Conservation (phyloP, 1,140 invertebrate genomes). For the Cyrtorhinus lividipennis region DNA sequence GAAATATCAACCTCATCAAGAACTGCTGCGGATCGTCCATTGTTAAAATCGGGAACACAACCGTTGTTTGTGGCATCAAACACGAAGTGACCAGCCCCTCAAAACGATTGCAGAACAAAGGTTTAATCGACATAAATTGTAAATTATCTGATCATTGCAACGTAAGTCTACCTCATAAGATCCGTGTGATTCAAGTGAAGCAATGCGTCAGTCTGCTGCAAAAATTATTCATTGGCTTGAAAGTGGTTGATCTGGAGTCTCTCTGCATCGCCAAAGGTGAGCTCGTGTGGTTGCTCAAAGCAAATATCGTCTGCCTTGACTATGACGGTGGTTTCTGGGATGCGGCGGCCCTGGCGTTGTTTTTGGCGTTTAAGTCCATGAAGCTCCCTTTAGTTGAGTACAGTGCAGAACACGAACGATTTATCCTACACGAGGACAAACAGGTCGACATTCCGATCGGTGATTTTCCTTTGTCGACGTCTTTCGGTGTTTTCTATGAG, state of each 20-base stretch:
- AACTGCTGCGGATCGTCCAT: constrained; percentile 57
- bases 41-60: constrained; percentile 53
- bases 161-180: not conserved
- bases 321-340: constrained; percentile 70
- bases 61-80: constrained; percentile 64
- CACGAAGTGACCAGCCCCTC: constrained; percentile 48
- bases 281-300: constrained; percentile 64
- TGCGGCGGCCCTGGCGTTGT: constrained; percentile 53
- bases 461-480: not conserved
- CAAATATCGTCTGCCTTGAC: constrained; percentile 63
- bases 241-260: constrained; percentile 46
- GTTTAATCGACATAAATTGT: constrained; percentile 57
- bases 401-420: not conserved
- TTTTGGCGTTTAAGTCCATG: constrained; percentile 53
- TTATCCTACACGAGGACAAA: not conserved
- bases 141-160: constrained; percentile 12
- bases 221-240: constrained; percentile 51
- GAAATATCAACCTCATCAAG: constrained; percentile 45
- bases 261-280: constrained; percentile 59
- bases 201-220: constrained; percentile 43
- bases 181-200: constrained; percentile 29
- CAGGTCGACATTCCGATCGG: constrained; percentile 1
- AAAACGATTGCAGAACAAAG: constrained; percentile 46
- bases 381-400: constrained; percentile 8
- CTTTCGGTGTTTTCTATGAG: constrained; percentile 14